phyloP scores from a whole-genome alignment of 2,797 vertebrate species.

The Synaphobranchus kaupii region DNA sequence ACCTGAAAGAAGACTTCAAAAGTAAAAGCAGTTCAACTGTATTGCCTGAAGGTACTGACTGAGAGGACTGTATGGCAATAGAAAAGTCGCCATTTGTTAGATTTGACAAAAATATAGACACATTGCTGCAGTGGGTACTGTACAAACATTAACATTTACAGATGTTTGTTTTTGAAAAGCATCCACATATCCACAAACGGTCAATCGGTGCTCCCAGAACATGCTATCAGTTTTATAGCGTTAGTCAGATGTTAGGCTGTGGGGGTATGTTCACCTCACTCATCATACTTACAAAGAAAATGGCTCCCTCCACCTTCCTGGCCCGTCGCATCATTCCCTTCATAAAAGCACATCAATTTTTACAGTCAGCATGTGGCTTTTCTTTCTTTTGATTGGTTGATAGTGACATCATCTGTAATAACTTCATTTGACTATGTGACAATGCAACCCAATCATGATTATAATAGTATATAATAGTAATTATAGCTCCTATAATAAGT shows the following conservation, averaged over 20 bases:
- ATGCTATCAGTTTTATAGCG: slow-evolving; percentile 50
- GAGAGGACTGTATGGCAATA: background rate
- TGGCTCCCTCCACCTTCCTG: slow-evolving; percentile 80
- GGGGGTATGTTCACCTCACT: background rate
- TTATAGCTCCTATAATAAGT: background rate
- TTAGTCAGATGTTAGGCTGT: slow-evolving; percentile 2
- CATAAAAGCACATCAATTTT: slow-evolving; percentile 66
- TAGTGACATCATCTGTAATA: background rate
- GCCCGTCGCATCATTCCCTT: slow-evolving; percentile 74
- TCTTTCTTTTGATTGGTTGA: background rate
- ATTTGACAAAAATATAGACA: background rate
- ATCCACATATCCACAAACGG: slow-evolving; percentile 25
- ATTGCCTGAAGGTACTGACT: background rate
- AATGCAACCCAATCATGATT: background rate
- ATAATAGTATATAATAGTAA: background rate
- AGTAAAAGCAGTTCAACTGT: background rate
- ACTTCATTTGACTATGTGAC: background rate
- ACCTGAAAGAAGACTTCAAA: background rate
- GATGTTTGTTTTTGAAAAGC: slow-evolving; percentile 15
- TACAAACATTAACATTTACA: slow-evolving; percentile 21
- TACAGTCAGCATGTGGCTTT: background rate
- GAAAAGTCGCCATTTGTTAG: background rate
- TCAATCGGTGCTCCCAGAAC: slow-evolving; percentile 54
- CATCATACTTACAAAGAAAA: slow-evolving; percentile 80
- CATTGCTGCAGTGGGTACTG: background rate